These are phyloP conservation scores for Balanococcus diminutus DNA, from an alignment of 2,888 invertebrate species.

Conservation along the genomic window DNA sequence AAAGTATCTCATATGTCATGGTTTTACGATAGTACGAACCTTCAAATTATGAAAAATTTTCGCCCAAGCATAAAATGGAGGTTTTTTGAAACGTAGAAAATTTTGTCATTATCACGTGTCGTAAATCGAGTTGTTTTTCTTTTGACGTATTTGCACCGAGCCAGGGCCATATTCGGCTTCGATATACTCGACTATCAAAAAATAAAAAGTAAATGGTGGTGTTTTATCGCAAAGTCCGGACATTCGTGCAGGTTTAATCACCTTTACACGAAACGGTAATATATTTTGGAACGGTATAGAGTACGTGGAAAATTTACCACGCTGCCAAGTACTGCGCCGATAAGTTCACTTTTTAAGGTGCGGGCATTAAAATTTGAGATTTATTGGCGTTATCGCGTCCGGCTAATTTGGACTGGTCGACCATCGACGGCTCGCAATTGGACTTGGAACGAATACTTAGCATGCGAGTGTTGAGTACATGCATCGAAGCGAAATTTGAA, in stretches of 20 bases:
- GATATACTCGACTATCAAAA: neutral
- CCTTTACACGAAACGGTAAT: neutral
- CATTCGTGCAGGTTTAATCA: conserved; percentile 10
- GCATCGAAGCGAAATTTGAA: no score
- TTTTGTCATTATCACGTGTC: neutral
- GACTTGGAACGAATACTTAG: no score
- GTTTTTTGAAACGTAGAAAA: no score
- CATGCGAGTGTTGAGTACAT: no score
- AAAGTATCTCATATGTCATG: neutral
- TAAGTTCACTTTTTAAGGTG: neutral
- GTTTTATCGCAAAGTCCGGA: conserved; percentile 5
- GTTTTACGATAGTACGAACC: neutral
- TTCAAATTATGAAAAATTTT: neutral
- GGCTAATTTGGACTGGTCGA: neutral
- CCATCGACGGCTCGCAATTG: neutral
- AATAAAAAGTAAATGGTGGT: neutral
- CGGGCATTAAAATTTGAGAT: neutral
- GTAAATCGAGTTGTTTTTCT: neutral
- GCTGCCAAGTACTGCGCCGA: neutral
- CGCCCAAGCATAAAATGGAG: neutral
- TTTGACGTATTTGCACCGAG: neutral
- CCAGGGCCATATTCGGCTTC: neutral
- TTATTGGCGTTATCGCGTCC: neutral
- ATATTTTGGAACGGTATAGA: neutral
- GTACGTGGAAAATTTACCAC: neutral